Evolutionary conservation across 2,113 vertebrate species (phyloP), one percentile per base, ranked within the genome.

Genomic region (Azemiops feae): DNA sequence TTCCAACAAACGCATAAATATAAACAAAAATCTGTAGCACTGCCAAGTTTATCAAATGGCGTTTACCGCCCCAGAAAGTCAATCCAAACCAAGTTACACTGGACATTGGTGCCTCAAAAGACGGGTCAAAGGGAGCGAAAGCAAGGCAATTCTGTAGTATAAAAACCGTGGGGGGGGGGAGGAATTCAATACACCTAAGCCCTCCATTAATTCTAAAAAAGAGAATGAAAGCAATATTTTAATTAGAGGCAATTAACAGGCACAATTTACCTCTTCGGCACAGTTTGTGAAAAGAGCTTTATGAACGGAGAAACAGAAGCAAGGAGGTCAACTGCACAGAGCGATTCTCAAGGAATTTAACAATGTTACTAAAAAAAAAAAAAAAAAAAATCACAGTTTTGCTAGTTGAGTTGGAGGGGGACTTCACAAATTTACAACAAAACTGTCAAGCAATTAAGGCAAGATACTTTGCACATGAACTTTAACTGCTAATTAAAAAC

Each of bases 401-500:
- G 97, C 97, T 97, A 97, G 97, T 97, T 98, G 96, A 97, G 96
- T 95, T 91, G 93, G 74, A 89, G 96, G 97, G 95, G 96, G 97
- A 95, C 96, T 96, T 97, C 97, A 95, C 97, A 98, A 98, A 98
- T 98, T 98, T 97, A 97, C 98, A 97, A 97, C 97, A 97, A 98
- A 98, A 98, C 98, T 98, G 98, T 98, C 98, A 98, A 98, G 98
- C 98, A 98, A 98, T 98, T 98, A 98, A 98, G 96, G 96, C 97
- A 97, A 97, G 97, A 97, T 97, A 97, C 96, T 98, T 98, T 98
- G 97, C 98, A 98, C 98, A 98, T 98, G 98, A 98, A 98, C 97
- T 98, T 97, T 98, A 98, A 98, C 97, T 98, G 98, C 98, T 98
- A 98, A 98, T 98, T 98, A 98, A 98, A 98, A 98, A 97, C 96